Evolutionary conservation across 2,797 vertebrate species (phyloP), one percentile per base, ranked within the genome.

Genomic region (Alfaro cultratus): DNA sequence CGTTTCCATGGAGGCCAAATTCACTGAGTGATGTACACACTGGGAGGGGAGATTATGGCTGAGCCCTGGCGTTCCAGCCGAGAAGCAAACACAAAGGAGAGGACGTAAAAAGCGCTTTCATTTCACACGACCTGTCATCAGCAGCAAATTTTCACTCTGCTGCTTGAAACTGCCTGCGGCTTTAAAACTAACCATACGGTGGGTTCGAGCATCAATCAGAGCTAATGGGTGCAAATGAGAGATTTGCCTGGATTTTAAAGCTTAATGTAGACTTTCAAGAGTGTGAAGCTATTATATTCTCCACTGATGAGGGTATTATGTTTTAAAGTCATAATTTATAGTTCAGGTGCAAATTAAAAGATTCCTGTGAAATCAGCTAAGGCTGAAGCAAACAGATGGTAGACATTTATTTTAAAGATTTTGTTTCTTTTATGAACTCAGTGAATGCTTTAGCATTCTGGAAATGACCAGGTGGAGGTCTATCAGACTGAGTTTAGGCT

Each of bases 71-170:
- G 73, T n/a, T 86, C 92, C 87, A 60, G 86, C 91, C 82, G 92
- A 91, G 91, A 94, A 62, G 77, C 85, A 92, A 93, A 93, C 93
- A 91, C 90, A 94, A 94, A 93, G 83, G 86, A 72, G 80, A 86
- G 89, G 80, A 93, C 89, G 81, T 93, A 90, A 90, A 93, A 93
- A 89, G 87, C 75, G 80, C 90, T 94, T 93, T 91, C 75, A 87
- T 93, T 94, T 91, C 87, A 93, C 93, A 91, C 89, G 90, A 93
- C 91, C 94, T 94, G 93, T 95, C 94, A 95, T 95, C 94, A 93
- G 93, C 91, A 90, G 92, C 91, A 95, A 86, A 94, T 93, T 94
- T 95, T 95, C 89, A 91, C 90, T 88, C 78, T 3, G 89, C 84
- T 87, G 71, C 76, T 84, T 80, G 80, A 84, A 93, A 89, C 91